Base-by-base conservation (phyloP, 2,888 invertebrate species). In the Pristionchus arcanus region DNA sequence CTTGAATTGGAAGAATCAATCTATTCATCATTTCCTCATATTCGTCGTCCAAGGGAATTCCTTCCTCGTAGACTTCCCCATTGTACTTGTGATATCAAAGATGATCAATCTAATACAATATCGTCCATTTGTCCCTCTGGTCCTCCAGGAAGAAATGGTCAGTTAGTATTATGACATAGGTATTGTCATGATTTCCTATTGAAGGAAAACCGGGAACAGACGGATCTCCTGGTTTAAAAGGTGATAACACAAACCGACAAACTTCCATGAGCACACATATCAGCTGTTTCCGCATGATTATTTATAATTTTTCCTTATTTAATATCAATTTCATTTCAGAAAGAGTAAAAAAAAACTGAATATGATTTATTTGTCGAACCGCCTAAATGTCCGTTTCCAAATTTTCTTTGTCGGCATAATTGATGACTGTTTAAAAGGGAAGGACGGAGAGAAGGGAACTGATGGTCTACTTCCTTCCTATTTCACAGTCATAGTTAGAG, bases 141-240 rank as follows among this genome's bases (percentile, higher is more conserved):
- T 31, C 25, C 25, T 37, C 37, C 74, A 19, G 89, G 89, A 11
- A 53, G 59, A 55, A 28, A 77, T 49, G 89, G 89, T 77, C 19
- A 42, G 37, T 31, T 7, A 15, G 9, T 42, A 37, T 68, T 87
- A 15, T 68, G 5, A 2, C 34, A 28, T n/a, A n/a, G n/a, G n/a
- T n/a, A 5, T 25, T 15, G 4, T 71, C 31, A 34, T 71, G 5
- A 7, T 71, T 13, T 34, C 71, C 1, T 21, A 9, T 63, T 66
- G 16, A 28, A 88, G 88, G 88, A 15, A n/a, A 5, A 4, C 74
- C 88, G 15, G 88, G 88, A 21, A 66, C 4, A 25, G 88, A 88
- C 21, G 88, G 88, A 31, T 5, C 34, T 16, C 74, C 49, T 25
- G 88, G 88, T 34, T 9, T 9, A 74, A n/a, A n/a, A n/a, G n/a